These are phyloP conservation scores for Drosophila borborema DNA, from an alignment of 2,888 invertebrate genomes.

Conservation along the genomic window DNA sequence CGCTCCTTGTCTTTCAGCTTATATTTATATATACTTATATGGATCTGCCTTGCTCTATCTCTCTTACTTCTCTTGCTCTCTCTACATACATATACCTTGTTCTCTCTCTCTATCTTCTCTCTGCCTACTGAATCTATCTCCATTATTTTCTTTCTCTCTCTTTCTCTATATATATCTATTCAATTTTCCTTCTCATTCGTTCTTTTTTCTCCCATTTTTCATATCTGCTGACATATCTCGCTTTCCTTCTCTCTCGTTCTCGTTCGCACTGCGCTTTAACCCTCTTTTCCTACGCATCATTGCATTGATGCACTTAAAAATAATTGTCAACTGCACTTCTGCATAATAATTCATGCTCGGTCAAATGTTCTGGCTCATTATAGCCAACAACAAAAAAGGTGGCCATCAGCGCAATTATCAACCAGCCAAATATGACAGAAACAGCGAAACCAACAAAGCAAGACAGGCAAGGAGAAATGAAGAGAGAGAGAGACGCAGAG, in stretches of 20 bases:
- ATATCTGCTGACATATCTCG: too few species aligned
- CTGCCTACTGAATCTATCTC: not conserved
- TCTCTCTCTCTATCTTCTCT: not conserved
- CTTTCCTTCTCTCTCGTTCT: not conserved
- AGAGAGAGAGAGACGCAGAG: not conserved
- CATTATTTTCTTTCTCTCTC: not conserved
- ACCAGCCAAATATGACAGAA: conserved; percentile 53
- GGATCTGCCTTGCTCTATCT: not conserved
- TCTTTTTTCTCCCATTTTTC: not conserved
- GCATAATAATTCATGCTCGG: conserved; percentile 59
- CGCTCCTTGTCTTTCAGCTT: not conserved
- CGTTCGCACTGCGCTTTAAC: too few species aligned
- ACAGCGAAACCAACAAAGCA: conserved; percentile 24
- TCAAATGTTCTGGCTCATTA: conserved; percentile 56
- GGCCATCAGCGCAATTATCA: conserved; percentile 56
- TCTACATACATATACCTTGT: not conserved
- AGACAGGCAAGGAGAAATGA: not conserved
- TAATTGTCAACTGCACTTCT: conserved; percentile 51
- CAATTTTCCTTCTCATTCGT: not conserved
- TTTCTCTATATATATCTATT: too few species aligned
- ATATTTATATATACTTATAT: not conserved
- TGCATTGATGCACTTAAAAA: conserved; percentile 24
- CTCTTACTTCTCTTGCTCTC: not conserved
- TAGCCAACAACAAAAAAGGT: conserved; percentile 21
- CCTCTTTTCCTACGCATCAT: not conserved